phyloP scores from a whole-genome alignment of 2,797 vertebrate genomes.

The Chlorospingus semifuscus region DNA sequence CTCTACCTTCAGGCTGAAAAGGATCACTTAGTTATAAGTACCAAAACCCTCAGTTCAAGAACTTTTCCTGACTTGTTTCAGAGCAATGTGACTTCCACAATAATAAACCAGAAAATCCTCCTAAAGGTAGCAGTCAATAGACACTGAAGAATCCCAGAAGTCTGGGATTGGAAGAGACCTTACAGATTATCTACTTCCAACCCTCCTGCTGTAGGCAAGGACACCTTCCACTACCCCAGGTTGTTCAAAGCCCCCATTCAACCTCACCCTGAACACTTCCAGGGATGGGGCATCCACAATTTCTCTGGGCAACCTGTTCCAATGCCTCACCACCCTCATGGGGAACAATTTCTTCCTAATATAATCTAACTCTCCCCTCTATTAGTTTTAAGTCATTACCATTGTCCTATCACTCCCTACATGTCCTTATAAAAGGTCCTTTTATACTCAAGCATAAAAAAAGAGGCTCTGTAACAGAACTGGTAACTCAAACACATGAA shows the following conservation, averaged over 20 bases:
- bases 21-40: background rate
- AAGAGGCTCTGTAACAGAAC: background rate
- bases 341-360: background rate
- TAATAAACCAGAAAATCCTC: background rate
- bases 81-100: background rate
- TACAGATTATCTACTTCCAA: background rate
- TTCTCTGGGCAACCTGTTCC: background rate
- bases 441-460: background rate
- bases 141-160: background rate
- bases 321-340: background rate
- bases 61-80: background rate
- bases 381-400: background rate
- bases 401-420: background rate
- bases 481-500: background rate
- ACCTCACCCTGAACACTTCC: fast-evolving
- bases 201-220: background rate
- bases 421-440: background rate
- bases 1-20: background rate
- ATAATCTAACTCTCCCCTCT: background rate
- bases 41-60: background rate
- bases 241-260: background rate
- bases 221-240: background rate
- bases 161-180: background rate
- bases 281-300: background rate
- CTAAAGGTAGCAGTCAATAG: background rate